These are phyloP conservation scores for Drosophila guanche DNA, from an alignment of 1,140 invertebrate species.

Conservation along the genomic window DNA sequence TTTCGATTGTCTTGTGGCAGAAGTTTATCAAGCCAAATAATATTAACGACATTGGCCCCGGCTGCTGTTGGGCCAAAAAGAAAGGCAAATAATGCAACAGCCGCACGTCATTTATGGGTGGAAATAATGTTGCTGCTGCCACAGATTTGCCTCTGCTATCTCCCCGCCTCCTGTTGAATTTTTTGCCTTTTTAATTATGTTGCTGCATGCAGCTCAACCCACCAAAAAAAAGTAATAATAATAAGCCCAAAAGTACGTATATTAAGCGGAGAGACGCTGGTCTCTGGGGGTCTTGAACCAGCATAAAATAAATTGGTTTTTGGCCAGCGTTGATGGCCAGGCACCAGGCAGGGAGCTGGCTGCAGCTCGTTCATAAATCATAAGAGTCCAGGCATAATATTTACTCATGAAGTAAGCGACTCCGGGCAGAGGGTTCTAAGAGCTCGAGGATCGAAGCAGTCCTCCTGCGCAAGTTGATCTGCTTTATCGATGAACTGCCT, in stretches of 20 bases:
- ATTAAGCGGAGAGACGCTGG: slow-evolving; percentile 31
- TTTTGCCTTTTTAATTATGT: slow-evolving; percentile 74
- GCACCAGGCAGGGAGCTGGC: slow-evolving; percentile 27
- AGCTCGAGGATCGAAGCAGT: not conserved
- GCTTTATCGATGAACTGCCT: slow-evolving; percentile 36
- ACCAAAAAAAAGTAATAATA: slow-evolving; percentile 30
- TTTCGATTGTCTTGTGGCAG: slow-evolving; percentile 81
- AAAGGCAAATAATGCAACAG: slow-evolving; percentile 77
- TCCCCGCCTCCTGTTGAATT: slow-evolving; percentile 8
- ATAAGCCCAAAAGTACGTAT: slow-evolving; percentile 3
- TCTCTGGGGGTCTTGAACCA: slow-evolving; percentile 36
- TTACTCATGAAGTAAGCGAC: too few species aligned
- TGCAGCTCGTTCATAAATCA: slow-evolving; percentile 39
- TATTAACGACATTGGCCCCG: slow-evolving; percentile 75
- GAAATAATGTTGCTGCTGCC: slow-evolving; percentile 24
- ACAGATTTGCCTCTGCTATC: slow-evolving; percentile 1
- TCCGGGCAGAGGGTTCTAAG: slow-evolving; percentile 24
- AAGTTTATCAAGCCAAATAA: slow-evolving; percentile 82
- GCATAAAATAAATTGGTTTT: slow-evolving; percentile 62
- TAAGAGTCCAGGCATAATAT: not conserved
- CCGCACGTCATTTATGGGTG: slow-evolving; percentile 78
- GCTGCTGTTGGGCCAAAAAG: slow-evolving; percentile 66
- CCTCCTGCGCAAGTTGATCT: slow-evolving; percentile 31
- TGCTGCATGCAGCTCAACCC: slow-evolving; percentile 32
- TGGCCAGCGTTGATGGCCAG: slow-evolving; percentile 24